These are phyloP conservation scores for Globodera rostochiensis DNA, from an alignment of 1,140 invertebrate species.

Conservation along the genomic window DNA sequence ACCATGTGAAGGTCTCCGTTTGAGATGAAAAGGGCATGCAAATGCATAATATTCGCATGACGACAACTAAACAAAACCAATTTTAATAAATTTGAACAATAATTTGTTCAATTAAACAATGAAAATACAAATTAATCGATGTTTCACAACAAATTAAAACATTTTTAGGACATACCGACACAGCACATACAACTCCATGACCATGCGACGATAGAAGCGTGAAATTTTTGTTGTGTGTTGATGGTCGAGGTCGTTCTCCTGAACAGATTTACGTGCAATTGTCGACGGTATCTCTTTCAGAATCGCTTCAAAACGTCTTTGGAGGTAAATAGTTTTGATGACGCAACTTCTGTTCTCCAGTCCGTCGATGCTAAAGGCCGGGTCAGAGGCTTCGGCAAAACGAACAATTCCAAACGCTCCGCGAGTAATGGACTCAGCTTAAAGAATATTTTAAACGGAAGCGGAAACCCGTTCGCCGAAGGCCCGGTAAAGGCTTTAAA, in stretches of 20 bases:
- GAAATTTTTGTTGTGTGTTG: neutral
- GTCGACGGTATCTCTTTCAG: neutral
- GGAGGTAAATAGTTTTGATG: constrained; percentile 48
- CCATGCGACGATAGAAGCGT: constrained; percentile 42
- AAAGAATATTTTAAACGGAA: too few species aligned
- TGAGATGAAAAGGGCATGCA: constrained; percentile 44
- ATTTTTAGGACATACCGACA: constrained; percentile 26
- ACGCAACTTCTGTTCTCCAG: constrained; percentile 38
- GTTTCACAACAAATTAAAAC: too few species aligned
- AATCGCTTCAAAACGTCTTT: constrained; percentile 32
- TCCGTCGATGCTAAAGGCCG: constrained; percentile 34
- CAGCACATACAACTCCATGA: constrained; percentile 46
- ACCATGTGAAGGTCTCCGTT: constrained; percentile 42
- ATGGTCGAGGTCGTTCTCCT: neutral
- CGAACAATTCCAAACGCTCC: constrained; percentile 36
- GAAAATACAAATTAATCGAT: neutral
- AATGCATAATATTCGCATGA: constrained; percentile 48
- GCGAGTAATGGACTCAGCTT: constrained; percentile 24
- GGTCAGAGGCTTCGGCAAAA: constrained; percentile 32
- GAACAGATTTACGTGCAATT: neutral
- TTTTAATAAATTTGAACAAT: neutral
- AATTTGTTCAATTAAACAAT: too few species aligned
- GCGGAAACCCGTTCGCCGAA: too few species aligned
- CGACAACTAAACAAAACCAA: constrained; percentile 36
- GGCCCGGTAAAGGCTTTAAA: too few species aligned